phyloP scores from a whole-genome alignment of 1,140 invertebrate species.

The Neuroterus valhalla region DNA sequence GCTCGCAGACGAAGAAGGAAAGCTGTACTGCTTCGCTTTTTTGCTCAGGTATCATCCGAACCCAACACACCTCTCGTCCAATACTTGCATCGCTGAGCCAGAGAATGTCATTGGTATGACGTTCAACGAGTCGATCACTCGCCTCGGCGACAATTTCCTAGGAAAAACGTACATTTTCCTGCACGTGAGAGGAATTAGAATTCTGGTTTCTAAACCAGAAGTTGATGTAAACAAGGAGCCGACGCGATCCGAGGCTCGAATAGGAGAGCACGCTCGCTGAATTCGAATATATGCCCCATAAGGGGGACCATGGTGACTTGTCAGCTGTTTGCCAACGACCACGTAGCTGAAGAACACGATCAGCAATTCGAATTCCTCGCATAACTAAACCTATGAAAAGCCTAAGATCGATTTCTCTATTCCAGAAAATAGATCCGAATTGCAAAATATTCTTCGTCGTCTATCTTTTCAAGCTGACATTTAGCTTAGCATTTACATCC shows the following conservation, averaged over 20 bases:
- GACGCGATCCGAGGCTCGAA: slow-evolving; percentile 16
- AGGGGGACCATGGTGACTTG: not conserved
- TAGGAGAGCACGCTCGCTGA: slow-evolving; percentile 7
- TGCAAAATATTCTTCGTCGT: not conserved
- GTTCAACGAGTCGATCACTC: slow-evolving; percentile 51
- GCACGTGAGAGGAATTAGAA: slow-evolving; percentile 62
- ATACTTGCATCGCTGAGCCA: slow-evolving; percentile 40
- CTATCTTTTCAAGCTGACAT: slow-evolving; percentile 1
- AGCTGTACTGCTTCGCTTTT: not conserved
- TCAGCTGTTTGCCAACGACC: not conserved
- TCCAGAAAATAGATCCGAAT: not conserved
- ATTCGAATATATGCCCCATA: slow-evolving; percentile 4
- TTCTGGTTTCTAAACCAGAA: slow-evolving; percentile 57
- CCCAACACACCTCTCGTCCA: slow-evolving; percentile 23
- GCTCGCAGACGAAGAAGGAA: not conserved
- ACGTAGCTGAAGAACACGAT: not conserved
- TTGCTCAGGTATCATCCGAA: not conserved
- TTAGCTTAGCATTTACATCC: slow-evolving; percentile 8
- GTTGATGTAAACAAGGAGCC: slow-evolving; percentile 45
- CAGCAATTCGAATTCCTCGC: not conserved
- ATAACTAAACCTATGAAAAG: not conserved
- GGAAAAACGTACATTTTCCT: slow-evolving; percentile 58
- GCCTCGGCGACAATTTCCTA: slow-evolving; percentile 47
- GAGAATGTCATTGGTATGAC: slow-evolving; percentile 55
- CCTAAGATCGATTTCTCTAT: not conserved